These are phyloP conservation scores for Orientallactaga bullata DNA, from an alignment of 2,113 vertebrate genomes.

Conservation along the genomic window DNA sequence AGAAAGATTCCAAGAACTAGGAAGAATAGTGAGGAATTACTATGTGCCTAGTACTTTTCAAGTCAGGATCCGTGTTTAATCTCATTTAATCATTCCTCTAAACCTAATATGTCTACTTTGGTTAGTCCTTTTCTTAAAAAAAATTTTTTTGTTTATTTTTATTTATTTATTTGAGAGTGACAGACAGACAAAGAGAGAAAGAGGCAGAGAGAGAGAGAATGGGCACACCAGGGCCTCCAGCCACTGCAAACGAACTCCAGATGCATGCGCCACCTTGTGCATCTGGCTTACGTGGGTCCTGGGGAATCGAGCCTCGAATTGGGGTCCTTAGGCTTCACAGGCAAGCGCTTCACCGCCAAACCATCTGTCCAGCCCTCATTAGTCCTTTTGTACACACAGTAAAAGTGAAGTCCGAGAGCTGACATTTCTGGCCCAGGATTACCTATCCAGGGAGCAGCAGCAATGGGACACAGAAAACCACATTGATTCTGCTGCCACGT, in stretches of 20 bases:
- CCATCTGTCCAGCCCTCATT: too few relatives aligned
- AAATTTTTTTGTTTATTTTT: too few relatives aligned
- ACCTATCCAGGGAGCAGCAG: not conserved
- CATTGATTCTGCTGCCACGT: not conserved
- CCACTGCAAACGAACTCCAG: too few relatives aligned
- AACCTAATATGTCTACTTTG: not conserved
- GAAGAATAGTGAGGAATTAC: not conserved
- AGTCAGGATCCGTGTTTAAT: not conserved
- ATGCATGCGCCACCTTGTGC: too few relatives aligned
- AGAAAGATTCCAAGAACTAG: not conserved
- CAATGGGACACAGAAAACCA: not conserved
- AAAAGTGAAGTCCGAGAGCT: conserved; percentile 9
- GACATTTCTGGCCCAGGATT: not conserved
- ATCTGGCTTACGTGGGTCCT: too few relatives aligned
- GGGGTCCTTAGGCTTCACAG: too few relatives aligned
- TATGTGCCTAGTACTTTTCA: not conserved
- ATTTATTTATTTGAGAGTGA: too few relatives aligned
- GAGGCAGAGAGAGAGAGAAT: too few relatives aligned
- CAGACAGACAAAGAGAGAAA: too few relatives aligned
- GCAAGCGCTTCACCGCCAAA: too few relatives aligned
- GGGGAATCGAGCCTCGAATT: too few relatives aligned
- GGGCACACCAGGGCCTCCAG: too few relatives aligned
- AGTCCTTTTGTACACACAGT: not conserved
- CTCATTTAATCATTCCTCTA: not conserved
- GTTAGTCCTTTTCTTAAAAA: conserved; percentile 2